Evolutionary conservation across 2,797 vertebrate species (phyloP), one percentile per base, ranked within the genome.

Genomic region (Cynodonichthys magdalenae): DNA sequence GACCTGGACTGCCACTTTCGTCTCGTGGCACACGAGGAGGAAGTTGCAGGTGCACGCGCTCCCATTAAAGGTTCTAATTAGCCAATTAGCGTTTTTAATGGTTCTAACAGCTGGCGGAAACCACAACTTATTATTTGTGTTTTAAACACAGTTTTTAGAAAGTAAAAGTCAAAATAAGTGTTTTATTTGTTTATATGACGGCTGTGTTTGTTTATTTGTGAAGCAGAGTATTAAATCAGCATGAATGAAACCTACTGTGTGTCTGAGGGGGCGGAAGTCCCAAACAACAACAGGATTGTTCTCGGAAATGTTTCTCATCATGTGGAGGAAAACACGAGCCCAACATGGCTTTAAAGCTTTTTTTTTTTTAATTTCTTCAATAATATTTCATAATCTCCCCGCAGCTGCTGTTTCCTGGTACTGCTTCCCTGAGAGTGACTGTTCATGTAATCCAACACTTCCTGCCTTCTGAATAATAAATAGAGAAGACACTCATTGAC

Each of bases 401-500:
- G n/a, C 29, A 39, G 20, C 18, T n/a, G 10, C 10, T 27, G 34
- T 28, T 2, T 41, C 34, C 5, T 14, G 10, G 20, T 18, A 15
- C 59, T 18, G 34, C 9, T 34, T 34, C 9, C 31, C 47, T 24
- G 31, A 34, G 44, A 47, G 29, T 17, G 15, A 24, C 46, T 50
- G 19, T 24, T 27, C 47, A 45, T 88, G 90, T 81, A 88, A 90
- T 49, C 17, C 44, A 80, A 87, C 85, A 89, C 87, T 90, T 91
- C 85, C 87, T 83, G 81, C 69, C 81, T 81, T 24, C 77, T 93
- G 78, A 92, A 93, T 93, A 82, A 92, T 93, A 87, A 79, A 93
- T 92, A 82, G 71, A 54, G 67, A 46, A 52, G 67, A 88, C 56
- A 49, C 69, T 82, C 81, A 75, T 71, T 82, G 74, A 81, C 70